phyloP scores from a whole-genome alignment of 30 jellyfish, hydroid and myxozoan genomes.

The Euphysa ruthae region DNA sequence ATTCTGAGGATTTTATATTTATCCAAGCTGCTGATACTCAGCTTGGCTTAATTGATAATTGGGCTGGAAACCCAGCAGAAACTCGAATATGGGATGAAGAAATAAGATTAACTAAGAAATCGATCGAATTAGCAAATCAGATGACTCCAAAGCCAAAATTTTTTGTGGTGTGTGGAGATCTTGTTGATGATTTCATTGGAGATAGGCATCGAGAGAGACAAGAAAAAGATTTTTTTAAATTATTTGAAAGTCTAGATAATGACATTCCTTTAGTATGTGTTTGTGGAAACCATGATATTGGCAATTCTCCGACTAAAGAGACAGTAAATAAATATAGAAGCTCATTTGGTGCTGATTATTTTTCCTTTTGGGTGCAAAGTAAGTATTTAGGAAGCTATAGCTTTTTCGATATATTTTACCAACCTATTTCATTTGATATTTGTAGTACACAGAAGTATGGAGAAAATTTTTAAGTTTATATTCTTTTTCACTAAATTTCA shows the following conservation, averaged over 20 bases:
- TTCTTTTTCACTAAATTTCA: too few species aligned
- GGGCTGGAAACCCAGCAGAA: slow-evolving; percentile 67
- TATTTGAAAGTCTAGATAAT: slow-evolving; percentile 33
- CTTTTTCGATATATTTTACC: background rate
- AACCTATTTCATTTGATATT: too few species aligned
- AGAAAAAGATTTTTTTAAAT: slow-evolving; percentile 38
- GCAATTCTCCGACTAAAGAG: slow-evolving; percentile 66
- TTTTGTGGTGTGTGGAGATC: slow-evolving; percentile 83
- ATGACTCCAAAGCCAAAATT: slow-evolving; percentile 71
- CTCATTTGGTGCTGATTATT: slow-evolving; percentile 76
- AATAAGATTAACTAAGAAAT: slow-evolving; percentile 52
- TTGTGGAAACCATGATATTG: slow-evolving; percentile 94
- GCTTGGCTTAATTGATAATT: slow-evolving; percentile 71
- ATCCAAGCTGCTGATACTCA: slow-evolving; percentile 91
- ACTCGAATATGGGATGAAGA: slow-evolving; percentile 68
- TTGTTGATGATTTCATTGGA: slow-evolving; percentile 82
- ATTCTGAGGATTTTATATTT: slow-evolving; percentile 43
- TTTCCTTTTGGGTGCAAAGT: slow-evolving; percentile 72
- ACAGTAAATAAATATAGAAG: slow-evolving; percentile 32
- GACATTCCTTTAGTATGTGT: slow-evolving; percentile 63
- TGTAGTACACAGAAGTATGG: too few species aligned
- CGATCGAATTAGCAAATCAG: slow-evolving; percentile 46
- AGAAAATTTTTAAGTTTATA: too few species aligned
- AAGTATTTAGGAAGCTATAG: background rate
- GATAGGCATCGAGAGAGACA: slow-evolving; percentile 45